Base-by-base conservation (phyloP, 2,113 vertebrate species). In the Elephas maximus region DNA sequence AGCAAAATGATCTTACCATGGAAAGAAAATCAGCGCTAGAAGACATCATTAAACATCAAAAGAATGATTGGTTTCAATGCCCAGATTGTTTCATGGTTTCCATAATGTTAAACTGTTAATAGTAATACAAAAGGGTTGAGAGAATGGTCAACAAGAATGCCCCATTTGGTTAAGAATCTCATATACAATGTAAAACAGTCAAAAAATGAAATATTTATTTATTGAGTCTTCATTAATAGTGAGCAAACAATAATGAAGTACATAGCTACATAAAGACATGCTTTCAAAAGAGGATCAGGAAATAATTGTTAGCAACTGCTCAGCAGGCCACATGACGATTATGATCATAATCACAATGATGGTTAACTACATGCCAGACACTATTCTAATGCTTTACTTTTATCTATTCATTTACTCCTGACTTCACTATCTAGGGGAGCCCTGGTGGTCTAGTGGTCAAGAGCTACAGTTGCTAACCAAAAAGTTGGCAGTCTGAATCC, bases 131-230 rank as follows among this genome's bases (percentile, higher is more conserved):
- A 89, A 86, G 21, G 3, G 26, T 41, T 77, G 67, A 83, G 8
- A 80, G 71, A 85, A 95, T 44, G 18, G 26, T 62, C 78, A 77
- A 81, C 10, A 88, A 90, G 53, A 90, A 92, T 62, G 33, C 8
- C 63, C 82, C 24, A 69, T 84, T 85, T 80, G 45, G 53, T 88
- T 96, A 93, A 90, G 88, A 96, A 88, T 90, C 71, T 21, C 9
- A 65, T 18, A 37, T 41, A 67, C 74, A 76, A 45, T 88, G 23
- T 80, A 96, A 92, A 96, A 88, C 67, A 95, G 44, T 96, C 53
- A 97, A 17, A 23, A 94, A 95, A 95, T 81, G 60, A 96, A 95
- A 94, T 71, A 97, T 69, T 94, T 91, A 82, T 69, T 96, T 95
- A 93, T 14, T 86, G 45, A 94, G 83, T 44, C 28, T 78, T 96